Evolutionary conservation across 2,113 vertebrate species (phyloP).

Genomic region (Campylomormyrus numenius): DNA sequence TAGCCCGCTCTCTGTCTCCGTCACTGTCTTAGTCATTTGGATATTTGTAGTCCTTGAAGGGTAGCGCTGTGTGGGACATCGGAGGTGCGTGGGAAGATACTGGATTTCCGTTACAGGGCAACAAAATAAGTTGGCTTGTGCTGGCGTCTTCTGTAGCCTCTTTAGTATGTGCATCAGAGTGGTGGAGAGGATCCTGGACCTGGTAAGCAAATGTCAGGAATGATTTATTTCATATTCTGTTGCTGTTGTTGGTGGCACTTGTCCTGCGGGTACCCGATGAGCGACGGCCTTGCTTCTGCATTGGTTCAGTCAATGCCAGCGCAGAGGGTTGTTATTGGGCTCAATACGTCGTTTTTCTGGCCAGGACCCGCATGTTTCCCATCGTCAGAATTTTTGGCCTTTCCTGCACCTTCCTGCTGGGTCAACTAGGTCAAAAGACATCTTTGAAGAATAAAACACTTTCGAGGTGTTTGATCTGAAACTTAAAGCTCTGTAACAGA

Average conservation of each 20-base stretch:
- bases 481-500: not conserved
- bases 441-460: not conserved
- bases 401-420: not conserved
- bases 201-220: conserved; percentile 11
- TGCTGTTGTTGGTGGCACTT: not conserved
- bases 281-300: not conserved
- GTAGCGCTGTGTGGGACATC: conserved; percentile 27
- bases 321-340: not conserved
- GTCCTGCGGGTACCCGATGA: not conserved
- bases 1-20: conserved; percentile 35
- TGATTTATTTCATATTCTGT: not conserved
- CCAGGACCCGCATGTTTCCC: not conserved
- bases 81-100: conserved; percentile 31
- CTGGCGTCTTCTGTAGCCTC: not conserved
- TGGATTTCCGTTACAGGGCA: conserved; percentile 29
- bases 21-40: conserved; percentile 42
- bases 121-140: conserved; percentile 25
- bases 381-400: not conserved
- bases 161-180: not conserved
- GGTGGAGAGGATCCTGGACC: not conserved
- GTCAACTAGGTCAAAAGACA: not conserved
- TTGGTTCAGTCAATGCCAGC: not conserved
- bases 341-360: not conserved
- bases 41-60: conserved; percentile 40
- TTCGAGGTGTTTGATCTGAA: not conserved